Base-by-base conservation (phyloP, 2,888 invertebrate genomes). In the Bellardia pandia region DNA sequence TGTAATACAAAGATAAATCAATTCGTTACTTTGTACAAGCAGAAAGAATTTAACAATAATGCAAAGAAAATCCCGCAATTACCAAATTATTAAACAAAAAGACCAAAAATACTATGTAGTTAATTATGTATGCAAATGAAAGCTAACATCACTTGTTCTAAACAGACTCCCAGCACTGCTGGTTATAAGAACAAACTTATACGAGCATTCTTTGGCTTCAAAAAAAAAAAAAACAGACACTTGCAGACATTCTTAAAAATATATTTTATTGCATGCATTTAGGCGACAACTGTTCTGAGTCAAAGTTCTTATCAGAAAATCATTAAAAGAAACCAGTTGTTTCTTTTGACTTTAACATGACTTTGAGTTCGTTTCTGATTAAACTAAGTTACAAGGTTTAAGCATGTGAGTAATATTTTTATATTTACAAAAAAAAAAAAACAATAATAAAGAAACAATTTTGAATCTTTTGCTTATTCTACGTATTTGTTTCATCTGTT, bases 301-400 rank as follows among this genome's bases (percentile, higher is more conserved):
- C 53, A 68, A 75, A 74, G 51, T 68, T 84, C n/a, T 74, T 68
- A 60, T 53, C 42, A 37, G 7, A 48, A 72, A 51, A 66, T 58
- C 37, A 64, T 74, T 58, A 64, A 74, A n/a, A 74, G 58, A 60
- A 58, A 45, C 11, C 6, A 42, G 13, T 42, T 42, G n/a, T 11
- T 16, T n/a, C 45, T 45, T 45, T 69, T 86, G 77, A 78, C 81
- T 82, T 78, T 82, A 13, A 45, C 11, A 23, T 74, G 85, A 82
- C 66, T 77, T 77, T 75, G 64, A 68, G 58, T 60, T 16, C 48
- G n/a, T 72, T 40, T 66, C 40, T 37, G 9, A 2, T 30, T 23
- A 51, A 23, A 40, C 14, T 2, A 66, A 40, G 4, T 13, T 23
- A 40, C n/a, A 37, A 51, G n/a, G 16, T 69, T 7, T 37, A 13